These are phyloP conservation scores for Dendrolimus houi DNA, from an alignment of 2,888 invertebrate genomes.

Conservation along the genomic window DNA sequence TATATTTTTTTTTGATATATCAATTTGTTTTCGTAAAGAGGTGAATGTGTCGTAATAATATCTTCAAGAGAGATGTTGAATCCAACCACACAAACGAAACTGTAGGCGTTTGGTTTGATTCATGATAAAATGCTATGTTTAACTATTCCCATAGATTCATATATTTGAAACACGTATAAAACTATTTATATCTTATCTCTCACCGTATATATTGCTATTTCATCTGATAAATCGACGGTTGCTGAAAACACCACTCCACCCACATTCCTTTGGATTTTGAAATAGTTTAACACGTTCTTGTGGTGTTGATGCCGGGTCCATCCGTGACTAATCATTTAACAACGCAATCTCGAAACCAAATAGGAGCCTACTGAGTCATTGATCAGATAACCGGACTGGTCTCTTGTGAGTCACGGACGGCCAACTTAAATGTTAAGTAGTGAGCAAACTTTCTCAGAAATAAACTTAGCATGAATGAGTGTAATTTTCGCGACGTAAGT, in stretches of 20 bases:
- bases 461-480: neutral
- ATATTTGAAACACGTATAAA: neutral
- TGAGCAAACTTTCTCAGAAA: neutral
- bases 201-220: neutral
- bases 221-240: neutral
- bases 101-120: neutral
- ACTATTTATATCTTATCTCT: neutral
- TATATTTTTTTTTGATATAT: too few species aligned
- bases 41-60: too few species aligned
- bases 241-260: neutral
- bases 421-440: neutral
- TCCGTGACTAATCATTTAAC: conserved; percentile 32
- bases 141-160: neutral
- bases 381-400: conserved; percentile 22
- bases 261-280: neutral
- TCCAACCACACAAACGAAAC: too few species aligned
- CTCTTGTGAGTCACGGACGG: neutral
- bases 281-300: neutral
- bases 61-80: too few species aligned
- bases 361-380: conserved; percentile 28
- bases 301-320: neutral
- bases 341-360: conserved; percentile 30
- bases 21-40: too few species aligned
- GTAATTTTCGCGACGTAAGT: too few species aligned
- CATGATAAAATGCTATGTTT: neutral